Evolutionary conservation across 1,140 invertebrate species (phyloP).

Genomic region (Neelides sp.): DNA sequence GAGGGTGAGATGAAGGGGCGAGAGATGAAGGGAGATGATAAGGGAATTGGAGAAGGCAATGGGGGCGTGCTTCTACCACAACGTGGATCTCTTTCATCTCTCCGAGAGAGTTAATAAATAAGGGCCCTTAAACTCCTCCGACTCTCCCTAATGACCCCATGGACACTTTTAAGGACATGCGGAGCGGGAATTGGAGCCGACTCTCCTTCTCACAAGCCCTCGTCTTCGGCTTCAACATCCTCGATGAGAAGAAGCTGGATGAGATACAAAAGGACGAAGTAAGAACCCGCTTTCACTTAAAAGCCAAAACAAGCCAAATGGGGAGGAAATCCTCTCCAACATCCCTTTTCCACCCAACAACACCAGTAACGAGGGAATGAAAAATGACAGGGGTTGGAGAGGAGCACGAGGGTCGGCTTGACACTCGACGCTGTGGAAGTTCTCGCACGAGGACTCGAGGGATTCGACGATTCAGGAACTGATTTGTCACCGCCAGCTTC

Average conservation of each 20-base stretch:
- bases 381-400: conserved; percentile 5
- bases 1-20: too few species aligned
- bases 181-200: conserved; percentile 29
- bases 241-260: conserved; percentile 26
- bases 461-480: conserved; percentile 21
- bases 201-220: conserved; percentile 29
- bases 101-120: too few species aligned
- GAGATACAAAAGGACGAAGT: conserved; percentile 28
- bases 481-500: conserved; percentile 23
- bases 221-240: conserved; percentile 29
- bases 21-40: too few species aligned
- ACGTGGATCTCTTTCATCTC: too few species aligned
- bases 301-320: too few species aligned
- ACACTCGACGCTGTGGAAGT: conserved; percentile 29
- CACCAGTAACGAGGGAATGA: too few species aligned
- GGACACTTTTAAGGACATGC: conserved; percentile 30
- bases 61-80: too few species aligned
- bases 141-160: too few species aligned
- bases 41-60: too few species aligned
- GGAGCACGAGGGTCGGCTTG: conserved; percentile 21
- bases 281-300: not conserved
- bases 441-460: conserved; percentile 26
- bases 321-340: too few species aligned
- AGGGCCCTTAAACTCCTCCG: too few species aligned
- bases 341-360: too few species aligned